Conservation (phyloP, 2,113 vertebrate species). For the Pygathrix nemaeus region DNA sequence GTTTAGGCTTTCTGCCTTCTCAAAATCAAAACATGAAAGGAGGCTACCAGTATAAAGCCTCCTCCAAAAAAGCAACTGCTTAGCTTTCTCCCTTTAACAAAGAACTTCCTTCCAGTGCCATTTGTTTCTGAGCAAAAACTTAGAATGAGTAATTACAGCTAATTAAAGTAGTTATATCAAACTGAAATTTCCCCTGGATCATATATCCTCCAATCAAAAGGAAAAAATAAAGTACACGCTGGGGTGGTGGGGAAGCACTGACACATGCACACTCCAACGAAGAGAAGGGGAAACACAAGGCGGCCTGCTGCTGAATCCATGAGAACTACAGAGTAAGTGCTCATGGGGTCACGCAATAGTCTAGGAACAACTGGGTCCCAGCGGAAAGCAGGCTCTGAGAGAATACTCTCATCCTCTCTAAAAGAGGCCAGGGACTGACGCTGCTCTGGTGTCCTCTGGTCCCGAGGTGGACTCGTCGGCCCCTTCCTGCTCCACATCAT, state of each 20-base stretch:
- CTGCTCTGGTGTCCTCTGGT: conserved; percentile 94
- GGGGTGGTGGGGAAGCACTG: too few species aligned
- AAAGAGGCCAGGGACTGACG: conserved; percentile 85
- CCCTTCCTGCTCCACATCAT: conserved; percentile 96
- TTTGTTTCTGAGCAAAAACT: not conserved
- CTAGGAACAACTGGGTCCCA: not conserved
- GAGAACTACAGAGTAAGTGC: not conserved
- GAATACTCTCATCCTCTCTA: not conserved
- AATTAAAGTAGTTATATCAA: not conserved
- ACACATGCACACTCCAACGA: rapidly evolving
- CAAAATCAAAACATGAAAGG: not conserved
- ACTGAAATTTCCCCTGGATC: not conserved
- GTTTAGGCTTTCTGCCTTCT: not conserved
- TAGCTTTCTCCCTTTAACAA: not conserved
- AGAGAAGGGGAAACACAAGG: not conserved
- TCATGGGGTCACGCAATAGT: not conserved
- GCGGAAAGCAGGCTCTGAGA: not conserved
- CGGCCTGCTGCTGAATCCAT: not conserved
- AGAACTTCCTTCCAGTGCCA: not conserved
- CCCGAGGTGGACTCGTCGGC: conserved; percentile 96
- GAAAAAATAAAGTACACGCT: not conserved
- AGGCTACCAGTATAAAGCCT: not conserved
- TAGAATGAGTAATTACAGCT: not conserved
- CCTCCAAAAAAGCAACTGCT: not conserved
- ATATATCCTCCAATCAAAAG: not conserved